phyloP scores from a whole-genome alignment of 2,888 invertebrate species.

The Exocentrus adspersus region DNA sequence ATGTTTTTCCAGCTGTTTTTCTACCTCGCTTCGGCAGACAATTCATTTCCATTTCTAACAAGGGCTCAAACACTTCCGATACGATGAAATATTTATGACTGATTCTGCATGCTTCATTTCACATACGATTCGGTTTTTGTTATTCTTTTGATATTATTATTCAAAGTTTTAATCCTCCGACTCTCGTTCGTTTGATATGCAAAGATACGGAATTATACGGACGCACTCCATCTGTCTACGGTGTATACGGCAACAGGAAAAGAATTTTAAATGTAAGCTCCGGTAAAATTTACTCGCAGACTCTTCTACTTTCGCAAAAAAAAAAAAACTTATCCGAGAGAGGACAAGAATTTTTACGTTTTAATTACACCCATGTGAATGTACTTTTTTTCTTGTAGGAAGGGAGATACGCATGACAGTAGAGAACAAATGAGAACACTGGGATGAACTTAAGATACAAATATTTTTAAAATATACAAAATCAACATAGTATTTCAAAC shows the following conservation, averaged over 20 bases:
- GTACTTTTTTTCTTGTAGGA: no score
- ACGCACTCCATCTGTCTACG: conserved; percentile 43
- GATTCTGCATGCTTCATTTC: conserved; percentile 53
- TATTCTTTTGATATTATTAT: conserved; percentile 53
- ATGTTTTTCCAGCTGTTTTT: conserved; percentile 2
- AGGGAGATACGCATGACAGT: no score
- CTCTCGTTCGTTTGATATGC: conserved; percentile 54
- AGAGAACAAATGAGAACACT: no score
- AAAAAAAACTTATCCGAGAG: neutral
- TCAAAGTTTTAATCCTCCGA: conserved; percentile 53
- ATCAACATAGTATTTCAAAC: no score
- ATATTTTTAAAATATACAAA: no score
- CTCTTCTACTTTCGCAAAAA: neutral
- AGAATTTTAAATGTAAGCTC: neutral
- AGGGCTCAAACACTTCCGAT: conserved; percentile 57
- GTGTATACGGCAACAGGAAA: neutral
- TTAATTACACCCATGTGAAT: no score
- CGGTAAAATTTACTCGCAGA: neutral
- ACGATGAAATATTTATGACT: conserved; percentile 59
- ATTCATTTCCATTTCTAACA: conserved; percentile 60
- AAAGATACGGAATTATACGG: conserved; percentile 44
- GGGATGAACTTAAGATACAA: no score
- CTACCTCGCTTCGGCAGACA: conserved; percentile 8
- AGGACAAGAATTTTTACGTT: neutral
- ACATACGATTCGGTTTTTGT: conserved; percentile 49